Base-by-base conservation (phyloP, 1,140 invertebrate genomes). In the Nixonia krombeini region DNA sequence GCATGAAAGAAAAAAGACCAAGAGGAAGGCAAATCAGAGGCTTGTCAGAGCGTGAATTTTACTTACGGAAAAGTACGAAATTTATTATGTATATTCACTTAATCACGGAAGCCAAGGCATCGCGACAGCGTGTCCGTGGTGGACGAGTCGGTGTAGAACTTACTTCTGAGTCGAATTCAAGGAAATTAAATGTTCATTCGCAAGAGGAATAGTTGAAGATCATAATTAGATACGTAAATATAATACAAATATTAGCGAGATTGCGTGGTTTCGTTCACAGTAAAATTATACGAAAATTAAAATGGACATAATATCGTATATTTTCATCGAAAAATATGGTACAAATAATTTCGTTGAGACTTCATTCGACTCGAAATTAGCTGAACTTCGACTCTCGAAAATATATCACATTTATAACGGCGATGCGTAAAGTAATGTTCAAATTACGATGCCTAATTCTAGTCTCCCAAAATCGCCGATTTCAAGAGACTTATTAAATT, bases 61-160 rank as follows among this genome's bases (percentile, higher is more conserved):
- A 13, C 33, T 35, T 13, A 13, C 33, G 33, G 12, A 35, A 35
- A 13, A 13, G 12, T 21, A 35, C 33, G 12, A 10, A 35, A 35
- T 35, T 12, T 35, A 35, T 35, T 35, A 35, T 35, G 33, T 35
- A 35, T 35, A 35, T 35, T 35, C 33, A 13, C 33, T 35, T 35
- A 35, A 35, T 35, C 33, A 35, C 33, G 9, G 33, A 13, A 6
- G 33, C 33, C 33, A 13, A 13, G 13, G 33, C 12, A 35, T 35
- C 33, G 12, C 33, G 33, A 35, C 33, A 13, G 12, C 29, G 8
- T 21, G 21, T 21, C 21, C 6, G 21, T 21, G 21, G 21, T 12
- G 29, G 9, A 31, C 10, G 29, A 31, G 29, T 31, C 10, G 3
- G 29, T 12, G 9, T 21, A 4, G 29, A 12, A 31, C 29, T n/a